Percentiles rank a stretch among this genome's conserved stretches.
Evolutionary conservation across 2,888 invertebrate genomes (phyloP).

Genomic region (Andricus curvator): DNA sequence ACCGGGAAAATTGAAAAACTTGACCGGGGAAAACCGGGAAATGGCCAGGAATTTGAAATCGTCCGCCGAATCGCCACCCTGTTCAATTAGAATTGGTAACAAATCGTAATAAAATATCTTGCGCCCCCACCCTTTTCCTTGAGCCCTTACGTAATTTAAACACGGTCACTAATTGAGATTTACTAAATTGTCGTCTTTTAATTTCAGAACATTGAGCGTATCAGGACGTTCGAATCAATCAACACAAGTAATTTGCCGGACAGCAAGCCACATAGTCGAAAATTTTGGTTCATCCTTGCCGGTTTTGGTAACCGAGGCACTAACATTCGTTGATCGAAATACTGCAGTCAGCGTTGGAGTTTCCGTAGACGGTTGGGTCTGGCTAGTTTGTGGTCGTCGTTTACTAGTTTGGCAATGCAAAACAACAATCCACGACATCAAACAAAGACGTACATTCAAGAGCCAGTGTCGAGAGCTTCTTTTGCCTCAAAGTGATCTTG

Average conservation of each 20-base stretch:
- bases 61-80: too few species aligned
- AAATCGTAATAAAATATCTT: too few species aligned
- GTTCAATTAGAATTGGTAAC: too few species aligned
- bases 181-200: not conserved
- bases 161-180: too few species aligned
- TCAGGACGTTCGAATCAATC: conserved; percentile 84
- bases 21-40: too few species aligned
- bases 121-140: too few species aligned
- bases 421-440: conserved; percentile 75
- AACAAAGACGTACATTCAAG: conserved; percentile 78
- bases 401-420: conserved; percentile 92
- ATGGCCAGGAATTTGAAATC: too few species aligned
- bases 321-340: conserved; percentile 87
- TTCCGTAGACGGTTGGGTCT: conserved; percentile 87
- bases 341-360: conserved; percentile 83
- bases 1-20: too few species aligned
- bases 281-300: conserved; percentile 90
- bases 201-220: conserved; percentile 76
- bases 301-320: conserved; percentile 92
- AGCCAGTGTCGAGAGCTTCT: conserved; percentile 91
- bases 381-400: conserved; percentile 92
- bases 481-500: conserved; percentile 94
- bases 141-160: too few species aligned
- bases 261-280: conserved; percentile 87
- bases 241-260: conserved; percentile 88